Conservation (phyloP, 2,888 invertebrate species). For the Aporophyla nigra region DNA sequence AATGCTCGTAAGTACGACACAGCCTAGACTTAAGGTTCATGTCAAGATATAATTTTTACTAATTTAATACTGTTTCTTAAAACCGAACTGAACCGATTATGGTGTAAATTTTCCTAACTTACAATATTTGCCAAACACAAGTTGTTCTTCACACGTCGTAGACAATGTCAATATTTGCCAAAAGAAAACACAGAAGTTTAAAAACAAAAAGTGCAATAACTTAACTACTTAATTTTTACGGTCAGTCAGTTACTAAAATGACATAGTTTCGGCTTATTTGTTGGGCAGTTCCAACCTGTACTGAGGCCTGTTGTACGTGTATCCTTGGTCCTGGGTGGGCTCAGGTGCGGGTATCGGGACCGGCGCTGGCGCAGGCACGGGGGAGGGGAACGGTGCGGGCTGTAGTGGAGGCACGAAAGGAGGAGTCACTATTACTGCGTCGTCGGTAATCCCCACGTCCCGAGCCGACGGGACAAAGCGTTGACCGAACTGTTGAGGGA, state of each 20-base stretch:
- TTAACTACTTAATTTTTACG: slow-evolving; percentile 42
- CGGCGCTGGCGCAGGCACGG: slow-evolving; percentile 63
- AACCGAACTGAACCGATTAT: slow-evolving; percentile 21
- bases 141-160: slow-evolving; percentile 23
- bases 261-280: slow-evolving; percentile 72
- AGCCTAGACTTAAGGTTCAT: not conserved
- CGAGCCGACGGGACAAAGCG: slow-evolving; percentile 78
- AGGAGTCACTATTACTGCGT: slow-evolving; percentile 87
- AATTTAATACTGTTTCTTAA: not conserved
- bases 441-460: slow-evolving; percentile 86
- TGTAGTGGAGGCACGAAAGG: slow-evolving; percentile 81
- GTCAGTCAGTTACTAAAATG: slow-evolving; percentile 37
- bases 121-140: slow-evolving; percentile 41
- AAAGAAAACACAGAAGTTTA: slow-evolving; percentile 12
- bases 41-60: not conserved
- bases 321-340: slow-evolving; percentile 77
- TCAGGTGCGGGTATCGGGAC: slow-evolving; percentile 57
- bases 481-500: slow-evolving; percentile 72
- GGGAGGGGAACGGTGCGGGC: slow-evolving; percentile 70
- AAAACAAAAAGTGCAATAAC: slow-evolving; percentile 37
- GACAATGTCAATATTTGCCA: slow-evolving; percentile 25
- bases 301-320: slow-evolving; percentile 85
- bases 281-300: slow-evolving; percentile 84
- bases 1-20: not conserved
- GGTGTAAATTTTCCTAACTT: not conserved